These are phyloP conservation scores for Sinella curviseta DNA, from an alignment of 1,140 invertebrate genomes.

Conservation along the genomic window DNA sequence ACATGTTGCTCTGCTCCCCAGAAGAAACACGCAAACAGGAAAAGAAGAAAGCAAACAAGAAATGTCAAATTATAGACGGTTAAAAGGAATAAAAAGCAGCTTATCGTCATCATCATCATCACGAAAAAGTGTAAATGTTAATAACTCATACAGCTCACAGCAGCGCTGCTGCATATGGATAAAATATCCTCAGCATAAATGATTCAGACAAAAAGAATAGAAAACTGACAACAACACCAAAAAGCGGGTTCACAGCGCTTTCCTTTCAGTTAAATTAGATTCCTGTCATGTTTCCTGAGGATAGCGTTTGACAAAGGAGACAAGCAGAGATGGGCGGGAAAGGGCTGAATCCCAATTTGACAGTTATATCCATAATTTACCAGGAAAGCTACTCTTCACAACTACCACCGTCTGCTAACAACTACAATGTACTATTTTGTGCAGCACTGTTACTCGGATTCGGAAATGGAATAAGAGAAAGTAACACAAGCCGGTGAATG, in stretches of 20 bases:
- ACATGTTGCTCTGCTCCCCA: no score
- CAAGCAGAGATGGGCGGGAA: background rate
- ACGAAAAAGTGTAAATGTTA: no score
- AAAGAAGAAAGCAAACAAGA: no score
- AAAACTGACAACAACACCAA: background rate
- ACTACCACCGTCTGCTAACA: background rate
- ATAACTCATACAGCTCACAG: no score
- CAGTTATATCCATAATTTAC: slow-evolving; percentile 5
- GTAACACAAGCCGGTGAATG: no score
- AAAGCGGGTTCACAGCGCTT: background rate
- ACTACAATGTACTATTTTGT: background rate
- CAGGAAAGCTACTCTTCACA: background rate
- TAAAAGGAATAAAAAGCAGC: no score
- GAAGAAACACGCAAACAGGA: no score
- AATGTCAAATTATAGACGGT: no score
- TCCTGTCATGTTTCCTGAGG: slow-evolving; percentile 9
- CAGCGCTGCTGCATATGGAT: no score
- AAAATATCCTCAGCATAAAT: no score
- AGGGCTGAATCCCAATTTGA: background rate
- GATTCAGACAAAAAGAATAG: no score
- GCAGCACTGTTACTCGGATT: background rate
- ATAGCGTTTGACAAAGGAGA: slow-evolving; percentile 12
- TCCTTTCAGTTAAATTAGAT: slow-evolving; percentile 16
- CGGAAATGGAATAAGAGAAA: background rate
- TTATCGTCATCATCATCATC: no score